A percentile compares a stretch with the other conserved stretches of the same genome.
Evolutionary conservation across 2,797 vertebrate genomes (phyloP).

Genomic region (Prionace glauca): DNA sequence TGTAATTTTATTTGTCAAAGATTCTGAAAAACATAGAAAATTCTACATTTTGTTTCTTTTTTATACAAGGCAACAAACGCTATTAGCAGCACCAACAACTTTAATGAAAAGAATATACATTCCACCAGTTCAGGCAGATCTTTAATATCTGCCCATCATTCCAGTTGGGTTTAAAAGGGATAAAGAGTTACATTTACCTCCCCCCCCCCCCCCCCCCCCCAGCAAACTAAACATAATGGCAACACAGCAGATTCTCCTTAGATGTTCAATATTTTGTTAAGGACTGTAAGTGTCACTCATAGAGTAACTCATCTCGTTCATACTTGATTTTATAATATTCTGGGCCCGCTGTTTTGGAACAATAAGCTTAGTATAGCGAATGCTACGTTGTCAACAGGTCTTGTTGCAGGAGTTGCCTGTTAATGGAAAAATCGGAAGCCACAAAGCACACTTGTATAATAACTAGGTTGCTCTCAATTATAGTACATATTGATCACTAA

Average conservation of each 20-base stretch:
- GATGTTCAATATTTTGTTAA: background rate
- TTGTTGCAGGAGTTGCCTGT: background rate
- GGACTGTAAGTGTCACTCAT: background rate
- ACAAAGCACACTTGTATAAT: background rate
- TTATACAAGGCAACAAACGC: constrained; percentile 14
- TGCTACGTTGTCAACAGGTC: background rate
- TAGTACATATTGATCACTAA: background rate
- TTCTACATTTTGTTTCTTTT: constrained; percentile 26
- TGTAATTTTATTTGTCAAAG: constrained; percentile 32
- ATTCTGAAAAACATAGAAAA: constrained; percentile 34
- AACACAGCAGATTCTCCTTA: background rate
- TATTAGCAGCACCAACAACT: background rate
- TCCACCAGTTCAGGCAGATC: background rate
- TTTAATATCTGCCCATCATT: background rate
- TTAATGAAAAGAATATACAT: constrained; percentile 13
- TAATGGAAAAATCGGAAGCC: background rate
- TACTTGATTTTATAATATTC: background rate
- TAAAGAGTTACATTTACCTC: background rate
- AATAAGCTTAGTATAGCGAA: background rate
- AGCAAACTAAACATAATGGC: background rate
- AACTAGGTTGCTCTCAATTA: background rate
- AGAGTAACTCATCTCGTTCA: background rate
- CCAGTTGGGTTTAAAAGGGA: background rate
- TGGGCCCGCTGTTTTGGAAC: background rate
- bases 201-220: too few relatives aligned